Conservation (phyloP, 2,113 vertebrate species). For the Hydrochoerus hydrochaeris region DNA sequence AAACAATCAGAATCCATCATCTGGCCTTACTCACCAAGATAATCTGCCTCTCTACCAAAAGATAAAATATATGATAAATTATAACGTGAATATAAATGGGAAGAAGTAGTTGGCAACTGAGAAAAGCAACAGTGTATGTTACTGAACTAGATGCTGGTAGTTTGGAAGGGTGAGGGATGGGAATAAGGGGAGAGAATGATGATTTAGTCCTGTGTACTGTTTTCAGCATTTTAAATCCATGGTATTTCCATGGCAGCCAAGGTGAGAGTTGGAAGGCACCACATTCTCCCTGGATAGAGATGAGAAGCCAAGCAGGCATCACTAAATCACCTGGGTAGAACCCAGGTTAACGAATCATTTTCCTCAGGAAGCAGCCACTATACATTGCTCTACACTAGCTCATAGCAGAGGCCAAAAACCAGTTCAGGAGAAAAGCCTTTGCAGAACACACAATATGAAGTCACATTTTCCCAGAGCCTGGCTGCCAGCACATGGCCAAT, state of each 20-base stretch:
- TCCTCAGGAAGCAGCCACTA: background rate
- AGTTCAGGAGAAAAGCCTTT: background rate
- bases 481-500: slow-evolving; percentile 28
- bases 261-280: background rate
- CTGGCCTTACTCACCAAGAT: background rate
- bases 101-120: background rate
- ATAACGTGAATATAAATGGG: background rate
- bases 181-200: background rate
- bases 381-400: background rate
- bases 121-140: background rate
- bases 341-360: background rate
- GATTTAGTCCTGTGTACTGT: background rate
- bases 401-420: background rate
- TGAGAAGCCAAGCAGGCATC: background rate
- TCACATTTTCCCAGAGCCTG: slow-evolving; percentile 19
- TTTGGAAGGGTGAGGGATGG: background rate
- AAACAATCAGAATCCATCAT: background rate
- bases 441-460: slow-evolving; percentile 1
- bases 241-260: background rate
- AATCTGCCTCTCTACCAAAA: background rate
- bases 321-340: background rate
- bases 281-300: background rate
- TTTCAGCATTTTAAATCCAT: background rate
- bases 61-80: background rate
- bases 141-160: background rate